Percentiles rank a stretch among this genome's conserved stretches.
These are phyloP conservation scores for Spodoptera picta DNA, from an alignment of 2,888 invertebrate genomes.

Conservation along the genomic window DNA sequence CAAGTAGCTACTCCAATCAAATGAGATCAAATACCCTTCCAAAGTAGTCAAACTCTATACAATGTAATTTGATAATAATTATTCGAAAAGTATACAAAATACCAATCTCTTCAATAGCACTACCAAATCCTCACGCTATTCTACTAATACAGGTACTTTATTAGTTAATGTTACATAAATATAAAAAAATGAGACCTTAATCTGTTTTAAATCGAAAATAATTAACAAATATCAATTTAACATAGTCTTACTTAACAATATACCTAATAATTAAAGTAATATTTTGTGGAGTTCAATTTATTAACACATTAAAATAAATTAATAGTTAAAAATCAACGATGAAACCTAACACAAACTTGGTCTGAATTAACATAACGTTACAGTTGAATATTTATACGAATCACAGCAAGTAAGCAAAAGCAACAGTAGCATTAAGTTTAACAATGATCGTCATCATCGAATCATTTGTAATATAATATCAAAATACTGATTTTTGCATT, in stretches of 20 bases:
- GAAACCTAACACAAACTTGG: conserved; percentile 55
- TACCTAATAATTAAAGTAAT: conserved; percentile 38
- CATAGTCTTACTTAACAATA: conserved; percentile 42
- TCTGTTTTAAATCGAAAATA: conserved; percentile 32
- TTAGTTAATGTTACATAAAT: conserved; percentile 42
- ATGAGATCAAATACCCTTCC: conserved; percentile 68
- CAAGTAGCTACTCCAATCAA: conserved; percentile 57
- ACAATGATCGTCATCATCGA: conserved; percentile 53
- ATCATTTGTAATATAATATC: conserved; percentile 64
- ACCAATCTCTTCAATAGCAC: conserved; percentile 61
- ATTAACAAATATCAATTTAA: conserved; percentile 41
- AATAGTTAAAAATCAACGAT: conserved; percentile 31
- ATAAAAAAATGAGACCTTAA: conserved; percentile 30
- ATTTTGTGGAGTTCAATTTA: conserved; percentile 23
- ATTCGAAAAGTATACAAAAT: conserved; percentile 70
- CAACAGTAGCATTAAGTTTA: conserved; percentile 76
- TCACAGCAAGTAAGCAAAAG: conserved; percentile 85
- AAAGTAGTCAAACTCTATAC: conserved; percentile 47
- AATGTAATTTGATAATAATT: conserved; percentile 63
- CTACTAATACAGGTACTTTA: conserved; percentile 54
- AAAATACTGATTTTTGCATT: conserved; percentile 67
- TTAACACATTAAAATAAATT: conserved; percentile 42
- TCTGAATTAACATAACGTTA: conserved; percentile 55
- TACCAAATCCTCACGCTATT: conserved; percentile 50
- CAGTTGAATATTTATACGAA: conserved; percentile 59